Evolutionary conservation across 2,797 vertebrate genomes (phyloP).

Genomic region (Corythornis leucogaster): DNA sequence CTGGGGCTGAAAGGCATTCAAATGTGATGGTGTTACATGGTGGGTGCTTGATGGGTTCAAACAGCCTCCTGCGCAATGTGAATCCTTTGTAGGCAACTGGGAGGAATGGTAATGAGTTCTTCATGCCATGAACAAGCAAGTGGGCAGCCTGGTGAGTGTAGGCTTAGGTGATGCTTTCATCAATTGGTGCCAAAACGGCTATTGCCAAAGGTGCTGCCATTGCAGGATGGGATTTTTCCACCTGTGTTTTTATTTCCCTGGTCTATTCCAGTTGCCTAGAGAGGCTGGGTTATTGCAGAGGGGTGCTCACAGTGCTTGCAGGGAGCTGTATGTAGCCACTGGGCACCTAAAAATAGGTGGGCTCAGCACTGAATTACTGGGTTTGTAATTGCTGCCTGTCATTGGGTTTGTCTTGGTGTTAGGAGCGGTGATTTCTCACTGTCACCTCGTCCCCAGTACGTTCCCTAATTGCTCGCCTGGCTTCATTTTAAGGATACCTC

Average conservation of each 20-base stretch:
- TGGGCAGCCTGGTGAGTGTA: neutral
- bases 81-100: neutral
- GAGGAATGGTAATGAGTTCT: neutral
- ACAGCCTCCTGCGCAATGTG: rapidly evolving
- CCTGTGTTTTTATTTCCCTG: rapidly evolving
- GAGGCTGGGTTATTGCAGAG: neutral
- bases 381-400: neutral
- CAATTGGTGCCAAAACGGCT: too few relatives aligned
- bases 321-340: neutral
- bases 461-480: neutral
- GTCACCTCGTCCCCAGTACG: rapidly evolving
- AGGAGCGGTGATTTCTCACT: neutral
- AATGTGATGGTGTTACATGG: neutral
- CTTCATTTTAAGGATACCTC: neutral
- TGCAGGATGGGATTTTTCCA: neutral
- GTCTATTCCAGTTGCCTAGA: neutral
- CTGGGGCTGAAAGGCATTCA: neutral
- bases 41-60: too few relatives aligned
- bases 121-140: rapidly evolving
- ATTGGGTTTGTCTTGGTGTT: rapidly evolving
- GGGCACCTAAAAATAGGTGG: neutral
- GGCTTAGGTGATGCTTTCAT: neutral
- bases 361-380: neutral
- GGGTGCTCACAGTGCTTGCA: neutral
- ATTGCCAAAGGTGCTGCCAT: neutral